Evolutionary conservation across 2,113 vertebrate genomes (phyloP), one percentile per base, ranked within the genome.

Genomic region (Rhegmatorhina hoffmannsi): DNA sequence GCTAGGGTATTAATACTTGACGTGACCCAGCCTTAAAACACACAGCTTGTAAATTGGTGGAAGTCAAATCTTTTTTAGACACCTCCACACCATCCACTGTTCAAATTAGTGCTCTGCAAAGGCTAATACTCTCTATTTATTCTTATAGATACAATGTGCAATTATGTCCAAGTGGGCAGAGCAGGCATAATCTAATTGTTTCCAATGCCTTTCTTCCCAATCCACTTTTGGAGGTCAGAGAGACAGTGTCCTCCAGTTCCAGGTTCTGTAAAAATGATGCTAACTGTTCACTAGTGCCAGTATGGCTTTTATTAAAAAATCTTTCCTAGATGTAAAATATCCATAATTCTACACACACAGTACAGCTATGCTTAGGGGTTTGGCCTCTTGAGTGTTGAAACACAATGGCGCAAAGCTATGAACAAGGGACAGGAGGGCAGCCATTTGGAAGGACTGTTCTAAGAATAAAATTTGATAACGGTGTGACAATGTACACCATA

Each of bases 341-440:
- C 12, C 1, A 1, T 10, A 7, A 2, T 84, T 62, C 23, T 43
- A 28, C 1, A 2, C 8, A 23, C 23, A 29, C 18, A 20, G 8
- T 26, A 38, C 7, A 82, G 38, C 23, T 72, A 16, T 6, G 9
- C 47, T 43, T 34, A 33, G 31, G 58, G 24, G 13, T 58, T 64
- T 86, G 74, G 52, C 40, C 33, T 79, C 49, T 24, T 62, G 33
- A 50, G 55, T 34, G 47, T 15, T 59, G 64, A 69, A 84, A 53
- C 0, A 5, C 16, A 62, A 75, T 2, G 5, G 16, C 28, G 64
- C 44, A 87, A 82, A 82, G 11, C 36, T 43, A 49, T 12, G 29
- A 80, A n/a, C 8, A 70, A 66, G 15, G 25, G 44, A 43, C 1
- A 43, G 26, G 36, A 85, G 89, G 17, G 33, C 3, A 76, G 25